Evolutionary conservation across 2,113 vertebrate genomes (phyloP).

Genomic region (Petrocephalus microphthalmus): DNA sequence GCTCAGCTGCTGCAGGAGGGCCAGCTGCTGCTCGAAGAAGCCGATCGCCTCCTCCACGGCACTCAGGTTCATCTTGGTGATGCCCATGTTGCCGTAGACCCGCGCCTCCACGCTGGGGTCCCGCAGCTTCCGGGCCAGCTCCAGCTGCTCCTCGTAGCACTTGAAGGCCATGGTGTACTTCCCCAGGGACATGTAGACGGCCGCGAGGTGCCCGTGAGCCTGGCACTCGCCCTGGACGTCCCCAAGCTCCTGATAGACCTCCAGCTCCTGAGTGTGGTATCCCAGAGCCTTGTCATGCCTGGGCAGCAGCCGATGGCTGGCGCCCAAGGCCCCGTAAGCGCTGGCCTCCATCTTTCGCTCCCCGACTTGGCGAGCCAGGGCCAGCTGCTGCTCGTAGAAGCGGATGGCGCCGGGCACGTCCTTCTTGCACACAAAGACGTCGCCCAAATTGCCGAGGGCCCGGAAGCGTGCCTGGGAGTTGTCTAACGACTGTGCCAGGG

Average conservation of each 20-base stretch:
- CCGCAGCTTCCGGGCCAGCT: constrained; percentile 79
- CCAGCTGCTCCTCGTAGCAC: constrained; percentile 87
- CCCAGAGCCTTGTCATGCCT: constrained; percentile 90
- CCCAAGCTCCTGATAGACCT: constrained; percentile 86
- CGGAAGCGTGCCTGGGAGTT: constrained; percentile 91
- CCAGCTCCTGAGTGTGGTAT: constrained; percentile 91
- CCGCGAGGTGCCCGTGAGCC: constrained; percentile 87
- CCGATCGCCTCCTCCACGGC: constrained; percentile 95
- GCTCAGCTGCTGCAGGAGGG: constrained; percentile 87
- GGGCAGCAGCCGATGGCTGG: constrained; percentile 82
- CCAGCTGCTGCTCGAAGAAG: constrained; percentile 91
- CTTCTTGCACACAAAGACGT: constrained; percentile 90
- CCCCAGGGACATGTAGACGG: constrained; percentile 89
- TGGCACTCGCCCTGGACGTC: constrained; percentile 80
- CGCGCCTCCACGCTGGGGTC: constrained; percentile 87
- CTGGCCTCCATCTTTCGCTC: constrained; percentile 87
- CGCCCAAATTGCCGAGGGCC: constrained; percentile 89
- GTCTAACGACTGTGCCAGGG: constrained; percentile 84
- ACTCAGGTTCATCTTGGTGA: constrained; percentile 95
- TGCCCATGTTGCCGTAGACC: constrained; percentile 96
- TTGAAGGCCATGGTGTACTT: constrained; percentile 95
- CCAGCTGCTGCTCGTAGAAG: constrained; percentile 92
- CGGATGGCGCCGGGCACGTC: constrained; percentile 83
- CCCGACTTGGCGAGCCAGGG: constrained; percentile 81
- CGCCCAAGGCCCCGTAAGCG: constrained; percentile 84